Percentiles rank a stretch among this genome's conserved stretches.
Evolutionary conservation across 2,113 vertebrate species (phyloP).

Genomic region (Nannobrachium achirus): DNA sequence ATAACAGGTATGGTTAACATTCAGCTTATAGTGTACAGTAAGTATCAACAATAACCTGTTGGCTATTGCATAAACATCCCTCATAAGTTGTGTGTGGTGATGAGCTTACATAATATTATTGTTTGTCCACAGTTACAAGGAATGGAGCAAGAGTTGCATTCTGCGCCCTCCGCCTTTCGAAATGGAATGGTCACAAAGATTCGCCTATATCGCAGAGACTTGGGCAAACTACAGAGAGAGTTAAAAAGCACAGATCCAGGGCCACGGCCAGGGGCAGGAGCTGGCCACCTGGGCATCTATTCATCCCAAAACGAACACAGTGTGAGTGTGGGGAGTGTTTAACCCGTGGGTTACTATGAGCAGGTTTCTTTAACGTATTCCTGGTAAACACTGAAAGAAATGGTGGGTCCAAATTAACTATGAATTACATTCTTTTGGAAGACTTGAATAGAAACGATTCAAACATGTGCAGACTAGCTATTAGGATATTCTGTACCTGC

Average conservation of each 20-base stretch:
- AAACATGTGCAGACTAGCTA: too few relatives aligned
- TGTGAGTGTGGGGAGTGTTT: slow-evolving; percentile 73
- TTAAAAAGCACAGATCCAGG: slow-evolving; percentile 81
- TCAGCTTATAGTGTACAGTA: too few relatives aligned
- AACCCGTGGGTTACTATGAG: too few relatives aligned
- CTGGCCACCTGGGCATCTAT: slow-evolving; percentile 77
- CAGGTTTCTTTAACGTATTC: too few relatives aligned
- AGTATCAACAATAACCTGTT: too few relatives aligned
- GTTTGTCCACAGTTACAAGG: slow-evolving; percentile 82
- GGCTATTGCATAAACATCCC: not conserved
- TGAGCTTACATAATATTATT: not conserved
- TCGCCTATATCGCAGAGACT: slow-evolving; percentile 85
- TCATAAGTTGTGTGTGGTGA: not conserved
- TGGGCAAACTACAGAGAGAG: slow-evolving; percentile 90
- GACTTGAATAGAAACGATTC: too few relatives aligned
- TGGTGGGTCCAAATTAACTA: too few relatives aligned
- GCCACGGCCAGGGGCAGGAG: slow-evolving; percentile 67
- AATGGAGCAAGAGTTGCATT: slow-evolving; percentile 92
- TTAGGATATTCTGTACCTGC: too few relatives aligned
- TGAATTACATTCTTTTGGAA: too few relatives aligned
- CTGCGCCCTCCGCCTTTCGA: slow-evolving; percentile 85
- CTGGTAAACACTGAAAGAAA: too few relatives aligned
- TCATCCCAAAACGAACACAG: slow-evolving; percentile 86
- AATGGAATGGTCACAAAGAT: slow-evolving; percentile 90
- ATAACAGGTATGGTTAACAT: too few relatives aligned